Evolutionary conservation across 2,888 invertebrate genomes (phyloP).

Genomic region (Polydrusus cervinus): DNA sequence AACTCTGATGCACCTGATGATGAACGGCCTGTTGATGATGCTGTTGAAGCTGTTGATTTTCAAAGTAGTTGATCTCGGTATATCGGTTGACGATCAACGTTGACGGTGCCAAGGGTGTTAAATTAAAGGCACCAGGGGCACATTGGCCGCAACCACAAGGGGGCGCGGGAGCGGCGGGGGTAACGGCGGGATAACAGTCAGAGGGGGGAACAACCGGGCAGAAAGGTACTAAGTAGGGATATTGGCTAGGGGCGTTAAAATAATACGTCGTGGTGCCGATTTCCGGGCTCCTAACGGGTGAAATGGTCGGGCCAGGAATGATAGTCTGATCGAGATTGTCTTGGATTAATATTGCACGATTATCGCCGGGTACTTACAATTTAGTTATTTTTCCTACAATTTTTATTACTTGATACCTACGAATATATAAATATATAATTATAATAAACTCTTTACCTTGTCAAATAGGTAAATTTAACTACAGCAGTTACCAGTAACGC

Average conservation of each 20-base stretch:
- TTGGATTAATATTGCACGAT: slow-evolving; percentile 67
- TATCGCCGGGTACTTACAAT: slow-evolving; percentile 62
- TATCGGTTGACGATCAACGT: slow-evolving; percentile 71
- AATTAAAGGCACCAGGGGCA: slow-evolving; percentile 50
- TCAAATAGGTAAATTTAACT: slow-evolving; percentile 17
- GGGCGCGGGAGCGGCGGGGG: slow-evolving; percentile 71
- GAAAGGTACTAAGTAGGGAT: slow-evolving; percentile 72
- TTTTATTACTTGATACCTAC: slow-evolving; percentile 4
- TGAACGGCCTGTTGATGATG: slow-evolving; percentile 51
- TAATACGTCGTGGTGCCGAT: slow-evolving; percentile 71
- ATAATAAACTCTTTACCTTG: slow-evolving; percentile 21
- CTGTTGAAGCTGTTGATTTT: slow-evolving; percentile 64
- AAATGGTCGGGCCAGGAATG: slow-evolving; percentile 45
- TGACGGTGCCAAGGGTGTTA: slow-evolving; percentile 62
- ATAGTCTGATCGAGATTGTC: slow-evolving; percentile 49
- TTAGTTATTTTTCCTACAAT: slow-evolving; percentile 39
- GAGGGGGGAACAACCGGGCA: slow-evolving; percentile 67
- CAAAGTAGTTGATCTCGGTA: slow-evolving; percentile 72
- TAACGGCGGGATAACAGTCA: slow-evolving; percentile 58
- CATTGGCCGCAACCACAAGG: slow-evolving; percentile 73
- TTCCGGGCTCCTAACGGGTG: slow-evolving; percentile 48
- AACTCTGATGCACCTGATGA: slow-evolving; percentile 54
- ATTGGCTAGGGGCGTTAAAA: slow-evolving; percentile 71
- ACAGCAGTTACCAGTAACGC: slow-evolving; percentile 28
- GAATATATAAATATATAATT: slow-evolving; percentile 14